Percentiles rank a stretch among this genome's conserved stretches.
These are phyloP conservation scores for Hydropsyche tenuis DNA, from an alignment of 1,140 invertebrate genomes.

Conservation along the genomic window DNA sequence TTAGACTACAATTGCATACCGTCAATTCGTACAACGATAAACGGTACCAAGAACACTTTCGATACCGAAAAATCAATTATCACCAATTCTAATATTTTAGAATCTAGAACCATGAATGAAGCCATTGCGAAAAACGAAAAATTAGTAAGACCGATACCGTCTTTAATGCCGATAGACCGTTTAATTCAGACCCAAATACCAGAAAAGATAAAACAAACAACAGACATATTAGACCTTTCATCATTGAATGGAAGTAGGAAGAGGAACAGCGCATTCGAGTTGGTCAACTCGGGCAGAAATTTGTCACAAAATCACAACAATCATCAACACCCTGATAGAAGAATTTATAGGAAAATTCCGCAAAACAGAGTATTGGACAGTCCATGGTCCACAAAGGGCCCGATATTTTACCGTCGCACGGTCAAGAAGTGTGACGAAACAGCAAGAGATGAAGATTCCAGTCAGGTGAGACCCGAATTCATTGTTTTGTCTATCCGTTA, in stretches of 20 bases:
- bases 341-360: slow-evolving; percentile 26
- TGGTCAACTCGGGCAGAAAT: slow-evolving; percentile 28
- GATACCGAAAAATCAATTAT: slow-evolving; percentile 2
- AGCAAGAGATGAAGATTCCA: not conserved
- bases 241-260: slow-evolving; percentile 26
- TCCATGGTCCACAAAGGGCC: slow-evolving; percentile 42
- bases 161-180: slow-evolving; percentile 43
- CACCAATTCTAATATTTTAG: not conserved
- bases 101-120: slow-evolving; percentile 11
- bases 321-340: not conserved
- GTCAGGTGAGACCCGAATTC: not conserved
- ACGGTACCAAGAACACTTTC: not conserved
- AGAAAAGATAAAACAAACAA: slow-evolving; percentile 12
- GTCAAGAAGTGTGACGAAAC: not conserved
- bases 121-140: slow-evolving; percentile 34
- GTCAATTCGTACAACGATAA: not conserved
- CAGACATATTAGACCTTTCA: slow-evolving; percentile 24
- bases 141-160: slow-evolving; percentile 44
- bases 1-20: not conserved
- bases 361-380: slow-evolving; percentile 45
- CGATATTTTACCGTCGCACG: slow-evolving; percentile 37
- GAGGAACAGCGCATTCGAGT: slow-evolving; percentile 43
- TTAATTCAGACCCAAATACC: slow-evolving; percentile 1
- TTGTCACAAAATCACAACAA: not conserved
- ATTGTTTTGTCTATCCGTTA: not conserved